Evolutionary conservation across 2,888 invertebrate species (phyloP).

Genomic region (Eupithecia subumbrata): DNA sequence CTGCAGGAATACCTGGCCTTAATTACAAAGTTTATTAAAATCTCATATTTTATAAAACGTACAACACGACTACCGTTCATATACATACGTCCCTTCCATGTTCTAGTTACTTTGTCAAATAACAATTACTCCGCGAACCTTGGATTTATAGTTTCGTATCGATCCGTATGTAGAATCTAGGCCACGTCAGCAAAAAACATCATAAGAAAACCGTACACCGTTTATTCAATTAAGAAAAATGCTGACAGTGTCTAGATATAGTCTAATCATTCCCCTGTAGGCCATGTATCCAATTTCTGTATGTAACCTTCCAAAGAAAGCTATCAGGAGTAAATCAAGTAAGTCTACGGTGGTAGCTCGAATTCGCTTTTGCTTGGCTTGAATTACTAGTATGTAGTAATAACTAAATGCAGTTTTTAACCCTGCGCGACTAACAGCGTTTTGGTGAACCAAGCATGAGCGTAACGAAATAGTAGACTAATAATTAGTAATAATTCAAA

Average conservation of each 20-base stretch:
- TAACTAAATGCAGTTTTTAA: neutral
- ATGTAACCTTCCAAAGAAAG: constrained; percentile 2
- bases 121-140: constrained; percentile 1
- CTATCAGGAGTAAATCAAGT: constrained; percentile 21
- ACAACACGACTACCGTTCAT: neutral
- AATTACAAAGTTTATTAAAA: neutral
- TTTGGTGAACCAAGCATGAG: constrained; percentile 10
- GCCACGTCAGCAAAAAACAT: constrained; percentile 15
- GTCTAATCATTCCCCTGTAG: neutral
- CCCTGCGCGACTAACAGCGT: neutral
- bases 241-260: neutral
- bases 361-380: constrained; percentile 4
- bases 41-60: neutral
- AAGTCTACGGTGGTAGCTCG: constrained; percentile 15
- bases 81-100: neutral
- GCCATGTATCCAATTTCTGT: neutral
- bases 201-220: constrained; percentile 11
- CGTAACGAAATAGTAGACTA: neutral
- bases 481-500: neutral
- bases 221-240: neutral
- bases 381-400: neutral
- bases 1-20: too few relatives aligned
- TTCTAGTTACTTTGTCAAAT: neutral
- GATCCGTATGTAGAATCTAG: constrained; percentile 20
- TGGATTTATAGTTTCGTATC: constrained; percentile 26